These are phyloP conservation scores for Onychomys torridus DNA, from an alignment of 2,797 vertebrate genomes.

Conservation along the genomic window DNA sequence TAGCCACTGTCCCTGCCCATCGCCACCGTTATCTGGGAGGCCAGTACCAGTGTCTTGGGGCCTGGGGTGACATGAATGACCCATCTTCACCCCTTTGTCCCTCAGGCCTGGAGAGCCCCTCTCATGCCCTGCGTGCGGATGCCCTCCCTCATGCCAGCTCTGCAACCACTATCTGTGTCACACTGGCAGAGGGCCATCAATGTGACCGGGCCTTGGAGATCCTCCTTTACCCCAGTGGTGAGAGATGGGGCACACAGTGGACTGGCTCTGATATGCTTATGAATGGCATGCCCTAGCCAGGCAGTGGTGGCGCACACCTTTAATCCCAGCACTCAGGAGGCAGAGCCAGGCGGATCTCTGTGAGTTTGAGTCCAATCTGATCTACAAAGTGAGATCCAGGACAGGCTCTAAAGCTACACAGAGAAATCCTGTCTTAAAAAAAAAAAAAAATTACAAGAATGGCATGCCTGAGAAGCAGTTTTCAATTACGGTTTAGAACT, in stretches of 20 bases:
- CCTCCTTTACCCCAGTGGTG: constrained; percentile 96
- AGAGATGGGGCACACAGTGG: constrained; percentile 75
- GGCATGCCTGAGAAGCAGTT: background rate
- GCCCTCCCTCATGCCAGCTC: constrained; percentile 95
- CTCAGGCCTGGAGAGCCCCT: constrained; percentile 96
- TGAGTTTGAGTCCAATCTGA: too few species aligned
- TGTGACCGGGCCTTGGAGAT: constrained; percentile 96
- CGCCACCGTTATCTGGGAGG: background rate
- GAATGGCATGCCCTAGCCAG: background rate
- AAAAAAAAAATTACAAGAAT: too few species aligned
- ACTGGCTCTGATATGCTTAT: background rate
- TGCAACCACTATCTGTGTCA: constrained; percentile 95
- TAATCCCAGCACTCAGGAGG: too few species aligned
- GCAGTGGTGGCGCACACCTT: too few species aligned
- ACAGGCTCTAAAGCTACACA: too few species aligned
- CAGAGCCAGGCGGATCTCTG: too few species aligned
- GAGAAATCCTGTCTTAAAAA: too few species aligned
- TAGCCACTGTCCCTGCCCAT: background rate
- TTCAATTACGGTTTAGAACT: background rate
- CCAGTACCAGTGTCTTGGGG: background rate
- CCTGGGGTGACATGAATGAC: background rate
- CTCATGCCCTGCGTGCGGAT: constrained; percentile 95
- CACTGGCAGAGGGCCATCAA: constrained; percentile 94
- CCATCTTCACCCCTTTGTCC: background rate
- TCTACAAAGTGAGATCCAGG: too few species aligned